These are phyloP conservation scores for Branchipolynoe longqiensis DNA, from an alignment of 2,888 invertebrate genomes.

Conservation along the genomic window DNA sequence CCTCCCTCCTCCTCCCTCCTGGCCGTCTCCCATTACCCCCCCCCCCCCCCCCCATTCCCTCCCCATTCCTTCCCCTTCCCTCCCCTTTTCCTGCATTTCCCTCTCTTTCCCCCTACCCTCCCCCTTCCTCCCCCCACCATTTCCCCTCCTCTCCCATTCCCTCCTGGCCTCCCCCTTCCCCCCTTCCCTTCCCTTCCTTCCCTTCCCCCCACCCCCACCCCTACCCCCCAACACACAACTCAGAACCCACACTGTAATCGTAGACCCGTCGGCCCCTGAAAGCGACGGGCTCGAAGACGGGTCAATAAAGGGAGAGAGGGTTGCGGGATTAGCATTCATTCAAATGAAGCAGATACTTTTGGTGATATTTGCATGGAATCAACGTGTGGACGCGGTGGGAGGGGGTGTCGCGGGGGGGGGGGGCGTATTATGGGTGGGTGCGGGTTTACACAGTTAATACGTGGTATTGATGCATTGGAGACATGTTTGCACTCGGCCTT, in stretches of 20 bases:
- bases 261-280: background rate
- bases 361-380: conserved; percentile 19
- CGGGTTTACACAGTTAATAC: conserved; percentile 10
- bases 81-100: too few species aligned
- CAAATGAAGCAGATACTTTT: background rate
- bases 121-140: too few species aligned
- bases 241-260: background rate
- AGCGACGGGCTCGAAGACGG: background rate
- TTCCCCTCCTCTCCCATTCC: too few species aligned
- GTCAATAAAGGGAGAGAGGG: background rate
- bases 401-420: background rate
- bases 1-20: too few species aligned
- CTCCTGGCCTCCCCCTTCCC: too few species aligned
- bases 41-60: too few species aligned
- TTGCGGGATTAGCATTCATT: background rate
- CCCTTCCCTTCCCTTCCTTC: too few species aligned
- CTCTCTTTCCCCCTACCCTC: too few species aligned
- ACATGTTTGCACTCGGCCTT: background rate
- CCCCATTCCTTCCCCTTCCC: too few species aligned
- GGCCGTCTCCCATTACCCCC: too few species aligned
- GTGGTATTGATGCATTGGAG: conserved; percentile 6
- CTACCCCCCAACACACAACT: too few species aligned
- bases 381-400: background rate
- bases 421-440: background rate
- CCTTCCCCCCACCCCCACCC: too few species aligned